Percentiles rank a stretch among this genome's conserved stretches.
These are phyloP conservation scores for Dicaeum eximium DNA, from an alignment of 2,113 vertebrate genomes.

Conservation along the genomic window DNA sequence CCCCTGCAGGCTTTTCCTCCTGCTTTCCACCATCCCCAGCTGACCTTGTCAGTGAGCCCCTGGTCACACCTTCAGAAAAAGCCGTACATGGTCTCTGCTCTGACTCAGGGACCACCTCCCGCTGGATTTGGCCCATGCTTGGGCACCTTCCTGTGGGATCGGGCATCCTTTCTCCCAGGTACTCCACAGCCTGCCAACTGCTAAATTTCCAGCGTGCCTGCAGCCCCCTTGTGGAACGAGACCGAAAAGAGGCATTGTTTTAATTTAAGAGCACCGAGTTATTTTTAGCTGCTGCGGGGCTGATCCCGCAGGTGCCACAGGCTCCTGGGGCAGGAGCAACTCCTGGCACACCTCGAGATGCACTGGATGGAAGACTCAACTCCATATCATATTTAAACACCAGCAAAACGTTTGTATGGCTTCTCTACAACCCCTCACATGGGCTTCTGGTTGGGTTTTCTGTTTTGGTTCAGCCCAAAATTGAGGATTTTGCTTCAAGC, in stretches of 20 bases:
- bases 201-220: conserved; percentile 24
- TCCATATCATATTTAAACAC: neutral
- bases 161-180: neutral
- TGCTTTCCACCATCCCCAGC: neutral
- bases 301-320: neutral
- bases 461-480: neutral
- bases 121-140: neutral
- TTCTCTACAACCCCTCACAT: neutral
- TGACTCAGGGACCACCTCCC: neutral
- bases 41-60: neutral
- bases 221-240: conserved; percentile 79
- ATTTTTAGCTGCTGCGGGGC: neutral
- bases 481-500: neutral
- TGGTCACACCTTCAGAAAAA: neutral
- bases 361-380: rapidly evolving
- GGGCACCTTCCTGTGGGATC: neutral
- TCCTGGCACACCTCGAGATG: rapidly evolving
- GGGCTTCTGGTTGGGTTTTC: neutral
- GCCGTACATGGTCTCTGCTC: rapidly evolving
- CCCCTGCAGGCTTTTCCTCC: neutral
- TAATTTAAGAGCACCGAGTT: neutral
- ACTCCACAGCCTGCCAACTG: neutral
- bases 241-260: conserved; percentile 30
- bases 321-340: neutral
- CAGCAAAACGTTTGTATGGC: neutral